These are phyloP conservation scores for Lanius collurio DNA, from an alignment of 2,113 vertebrate genomes.

Conservation along the genomic window DNA sequence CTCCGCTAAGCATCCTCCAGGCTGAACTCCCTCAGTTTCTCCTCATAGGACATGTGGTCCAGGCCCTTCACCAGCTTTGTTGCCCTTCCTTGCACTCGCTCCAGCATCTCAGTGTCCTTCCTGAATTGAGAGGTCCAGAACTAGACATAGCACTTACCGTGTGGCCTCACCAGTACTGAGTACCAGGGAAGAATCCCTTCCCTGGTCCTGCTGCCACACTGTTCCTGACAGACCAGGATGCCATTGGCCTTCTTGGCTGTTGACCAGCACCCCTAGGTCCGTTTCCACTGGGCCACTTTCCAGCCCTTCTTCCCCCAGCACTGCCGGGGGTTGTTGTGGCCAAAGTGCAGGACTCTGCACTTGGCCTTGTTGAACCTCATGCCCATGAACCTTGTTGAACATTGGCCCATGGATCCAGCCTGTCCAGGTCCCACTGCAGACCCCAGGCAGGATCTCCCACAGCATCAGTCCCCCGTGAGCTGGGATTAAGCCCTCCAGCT, in stretches of 20 bases:
- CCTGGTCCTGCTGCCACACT: neutral
- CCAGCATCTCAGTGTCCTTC: neutral
- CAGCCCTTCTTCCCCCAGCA: neutral
- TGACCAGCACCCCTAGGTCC: neutral
- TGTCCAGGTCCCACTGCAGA: neutral
- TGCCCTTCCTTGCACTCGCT: fast-evolving
- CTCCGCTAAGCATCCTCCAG: neutral
- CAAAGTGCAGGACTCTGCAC: neutral
- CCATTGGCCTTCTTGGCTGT: neutral
- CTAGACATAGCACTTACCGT: fast-evolving
- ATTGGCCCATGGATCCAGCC: fast-evolving
- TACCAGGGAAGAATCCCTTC: neutral
- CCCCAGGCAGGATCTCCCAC: too few relatives aligned
- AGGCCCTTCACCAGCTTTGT: neutral
- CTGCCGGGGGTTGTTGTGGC: neutral
- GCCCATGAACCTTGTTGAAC: too few relatives aligned
- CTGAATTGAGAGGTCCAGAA: neutral
- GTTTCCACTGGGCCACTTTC: neutral
- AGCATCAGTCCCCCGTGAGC: fast-evolving
- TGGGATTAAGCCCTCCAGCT: neutral
- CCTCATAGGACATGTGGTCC: neutral
- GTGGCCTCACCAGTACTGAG: fast-evolving
- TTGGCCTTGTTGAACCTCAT: neutral
- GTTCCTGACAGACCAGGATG: neutral
- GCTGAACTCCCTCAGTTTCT: neutral